These are phyloP conservation scores for Muraenolepis orangiensis DNA, from an alignment of 2,797 vertebrate genomes.

Conservation along the genomic window DNA sequence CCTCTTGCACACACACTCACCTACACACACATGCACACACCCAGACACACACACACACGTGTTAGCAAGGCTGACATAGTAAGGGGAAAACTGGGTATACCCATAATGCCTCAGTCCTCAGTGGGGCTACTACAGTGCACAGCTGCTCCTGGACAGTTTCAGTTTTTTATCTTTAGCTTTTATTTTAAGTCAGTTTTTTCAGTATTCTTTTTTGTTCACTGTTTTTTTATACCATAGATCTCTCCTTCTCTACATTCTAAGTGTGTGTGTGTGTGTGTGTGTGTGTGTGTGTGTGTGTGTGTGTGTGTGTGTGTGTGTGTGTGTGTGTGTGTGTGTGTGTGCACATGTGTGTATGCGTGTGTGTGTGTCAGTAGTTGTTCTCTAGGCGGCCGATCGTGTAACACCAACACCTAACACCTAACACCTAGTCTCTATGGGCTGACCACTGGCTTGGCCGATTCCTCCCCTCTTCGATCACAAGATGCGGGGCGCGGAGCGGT, in stretches of 20 bases:
- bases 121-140: conserved; percentile 45
- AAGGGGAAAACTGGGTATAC: conserved; percentile 47
- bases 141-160: conserved; percentile 34
- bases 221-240: conserved; percentile 61
- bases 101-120: conserved; percentile 45
- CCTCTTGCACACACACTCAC: conserved; percentile 13
- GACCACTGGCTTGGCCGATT: conserved; percentile 38
- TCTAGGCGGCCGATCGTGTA: conserved; percentile 54
- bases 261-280: conserved; percentile 18
- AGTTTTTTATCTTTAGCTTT: conserved; percentile 18
- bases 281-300: too few relatives aligned
- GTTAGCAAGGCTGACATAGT: conserved; percentile 33
- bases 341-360: neutral
- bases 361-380: conserved; percentile 36
- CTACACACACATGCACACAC: neutral
- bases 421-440: conserved; percentile 41
- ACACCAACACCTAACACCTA: conserved; percentile 54
- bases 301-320: too few relatives aligned
- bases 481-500: conserved; percentile 93
- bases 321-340: too few relatives aligned
- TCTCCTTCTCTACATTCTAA: conserved; percentile 71
- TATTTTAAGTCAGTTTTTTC: conserved; percentile 55
- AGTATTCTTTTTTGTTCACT: conserved; percentile 63
- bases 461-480: conserved; percentile 79
- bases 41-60: conserved; percentile 26